Base-by-base conservation (phyloP, 2,888 invertebrate genomes). In the Meteorus cinctellus region DNA sequence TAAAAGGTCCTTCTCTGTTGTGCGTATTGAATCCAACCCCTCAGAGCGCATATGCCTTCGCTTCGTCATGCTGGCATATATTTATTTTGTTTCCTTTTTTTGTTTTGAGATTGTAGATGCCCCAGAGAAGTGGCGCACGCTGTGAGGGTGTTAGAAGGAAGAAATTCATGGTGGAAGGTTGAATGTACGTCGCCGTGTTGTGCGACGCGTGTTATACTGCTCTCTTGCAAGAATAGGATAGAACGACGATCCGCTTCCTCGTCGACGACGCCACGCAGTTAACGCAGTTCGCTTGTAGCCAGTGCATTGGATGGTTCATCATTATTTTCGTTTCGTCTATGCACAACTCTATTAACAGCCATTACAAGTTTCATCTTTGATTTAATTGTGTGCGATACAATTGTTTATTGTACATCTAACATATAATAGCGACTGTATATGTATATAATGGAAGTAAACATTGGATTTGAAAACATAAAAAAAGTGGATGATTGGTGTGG, bases 121-220 rank as follows among this genome's bases (percentile, higher is more conserved):
- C 36, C 34, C 8, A 31, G 36, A 69, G 69, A 69, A 59, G 69
- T 69, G 55, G 69, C 66, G 12, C 41, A 66, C 24, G 34, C 16
- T 34, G 34, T 55, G 34, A 69, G 55, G 69, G 69, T 55, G 69
- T 34, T 36, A 59, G 59, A 34, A 59, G 31, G 29, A 69, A 55
- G 55, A 55, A 24, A 55, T 55, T 8, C 55, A 55, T 55, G 27
- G 34, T 55, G 55, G 55, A 69, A 69, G 59, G 34, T 34, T 69
- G 31, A 31, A 48, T 29, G 27, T 29, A 31, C 16, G n/a, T 63
- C 16, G 34, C 4, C 55, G 55, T 65, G 19, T 19, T 31, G 31
- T 29, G 19, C 31, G 31, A n/a, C n/a, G 69, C 59, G 69, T 59
- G 34, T 51, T 59, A 29, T 69, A 34, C 14, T 55, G 41, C 69